phyloP scores from a whole-genome alignment of 2,113 vertebrate species.

The Noturus placidus region DNA sequence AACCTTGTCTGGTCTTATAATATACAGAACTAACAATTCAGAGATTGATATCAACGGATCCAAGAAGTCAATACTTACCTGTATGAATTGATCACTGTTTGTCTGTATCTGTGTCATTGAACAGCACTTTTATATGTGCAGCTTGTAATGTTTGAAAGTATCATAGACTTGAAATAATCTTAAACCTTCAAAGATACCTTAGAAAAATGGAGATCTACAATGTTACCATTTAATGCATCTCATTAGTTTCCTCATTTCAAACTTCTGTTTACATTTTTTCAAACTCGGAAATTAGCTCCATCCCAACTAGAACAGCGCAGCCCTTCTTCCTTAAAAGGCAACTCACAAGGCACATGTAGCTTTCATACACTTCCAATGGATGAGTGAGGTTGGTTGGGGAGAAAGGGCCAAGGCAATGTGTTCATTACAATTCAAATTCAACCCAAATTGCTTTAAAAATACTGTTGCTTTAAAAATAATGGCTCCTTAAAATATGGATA shows the following conservation, averaged over 20 bases:
- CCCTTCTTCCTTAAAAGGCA: neutral
- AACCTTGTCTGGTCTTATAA: slow-evolving; percentile 7
- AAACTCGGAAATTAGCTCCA: neutral
- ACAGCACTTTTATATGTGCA: neutral
- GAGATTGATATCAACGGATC: neutral
- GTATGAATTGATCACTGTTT: neutral
- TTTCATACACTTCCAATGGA: neutral
- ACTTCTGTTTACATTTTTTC: neutral
- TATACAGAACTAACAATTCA: neutral
- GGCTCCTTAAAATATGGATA: neutral
- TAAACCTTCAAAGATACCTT: neutral
- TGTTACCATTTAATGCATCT: neutral
- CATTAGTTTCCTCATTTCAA: neutral
- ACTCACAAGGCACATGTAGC: neutral
- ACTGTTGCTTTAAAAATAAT: neutral
- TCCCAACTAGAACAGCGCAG: neutral
- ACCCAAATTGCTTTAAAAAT: neutral
- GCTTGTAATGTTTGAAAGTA: neutral
- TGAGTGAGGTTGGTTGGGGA: neutral
- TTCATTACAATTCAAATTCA: neutral
- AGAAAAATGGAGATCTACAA: neutral
- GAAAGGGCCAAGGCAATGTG: neutral
- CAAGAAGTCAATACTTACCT: neutral
- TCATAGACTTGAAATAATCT: neutral
- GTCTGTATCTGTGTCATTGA: neutral